Evolutionary conservation across 2,888 invertebrate species (phyloP).

Genomic region (Thymelicus sylvestris): DNA sequence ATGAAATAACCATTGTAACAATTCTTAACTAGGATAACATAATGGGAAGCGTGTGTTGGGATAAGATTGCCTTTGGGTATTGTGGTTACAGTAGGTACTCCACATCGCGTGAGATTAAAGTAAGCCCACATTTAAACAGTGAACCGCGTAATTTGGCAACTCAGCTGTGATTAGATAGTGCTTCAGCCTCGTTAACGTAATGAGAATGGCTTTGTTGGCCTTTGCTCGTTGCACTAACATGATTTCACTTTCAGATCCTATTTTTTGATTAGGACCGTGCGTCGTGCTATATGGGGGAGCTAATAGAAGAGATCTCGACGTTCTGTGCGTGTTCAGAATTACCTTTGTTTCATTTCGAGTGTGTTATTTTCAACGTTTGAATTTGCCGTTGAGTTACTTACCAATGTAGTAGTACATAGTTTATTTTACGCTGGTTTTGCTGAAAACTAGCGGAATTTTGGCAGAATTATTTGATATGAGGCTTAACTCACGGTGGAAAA

Average conservation of each 20-base stretch:
- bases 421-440: too few species aligned
- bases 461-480: too few species aligned
- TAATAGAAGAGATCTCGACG: too few species aligned
- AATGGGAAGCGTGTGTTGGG: conserved; percentile 36
- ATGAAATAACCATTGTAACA: conserved; percentile 37
- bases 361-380: too few species aligned
- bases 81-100: conserved; percentile 34
- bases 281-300: conserved; percentile 1
- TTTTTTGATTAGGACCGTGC: conserved; percentile 35
- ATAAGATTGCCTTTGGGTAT: conserved; percentile 37
- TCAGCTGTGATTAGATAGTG: conserved; percentile 81
- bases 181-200: conserved; percentile 78
- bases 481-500: too few species aligned
- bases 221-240: conserved; percentile 64
- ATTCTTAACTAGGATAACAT: conserved; percentile 27
- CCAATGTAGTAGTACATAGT: too few species aligned
- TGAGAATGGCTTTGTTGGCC: conserved; percentile 77
- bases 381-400: too few species aligned
- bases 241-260: conserved; percentile 46
- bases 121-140: conserved; percentile 77
- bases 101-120: conserved; percentile 73
- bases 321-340: too few species aligned
- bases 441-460: too few species aligned
- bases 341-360: too few species aligned
- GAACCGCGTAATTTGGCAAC: conserved; percentile 82